Percentiles rank a stretch among this genome's conserved stretches.
These are phyloP conservation scores for Bruchidius siliquastri DNA, from an alignment of 2,888 invertebrate species.

Conservation along the genomic window DNA sequence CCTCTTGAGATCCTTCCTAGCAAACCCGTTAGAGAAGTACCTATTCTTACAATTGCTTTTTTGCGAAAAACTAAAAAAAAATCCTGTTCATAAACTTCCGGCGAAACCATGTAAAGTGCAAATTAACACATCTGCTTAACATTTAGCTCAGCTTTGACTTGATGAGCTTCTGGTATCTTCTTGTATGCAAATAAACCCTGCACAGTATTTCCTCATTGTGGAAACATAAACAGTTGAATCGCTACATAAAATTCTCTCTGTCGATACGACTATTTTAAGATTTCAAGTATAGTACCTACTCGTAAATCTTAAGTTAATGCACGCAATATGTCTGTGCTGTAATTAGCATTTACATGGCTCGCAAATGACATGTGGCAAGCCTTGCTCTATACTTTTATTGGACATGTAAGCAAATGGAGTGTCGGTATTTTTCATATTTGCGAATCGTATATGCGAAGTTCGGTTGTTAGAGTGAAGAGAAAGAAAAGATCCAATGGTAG, in stretches of 20 bases:
- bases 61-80: not conserved
- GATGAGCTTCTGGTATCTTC: not conserved
- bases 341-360: not conserved
- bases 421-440: not conserved
- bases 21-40: no score
- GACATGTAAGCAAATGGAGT: not conserved
- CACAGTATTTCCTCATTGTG: not conserved
- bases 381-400: not conserved
- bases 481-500: no score
- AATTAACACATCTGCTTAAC: not conserved
- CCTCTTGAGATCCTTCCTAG: no score
- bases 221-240: not conserved
- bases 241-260: not conserved
- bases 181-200: not conserved
- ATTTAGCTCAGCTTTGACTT: not conserved
- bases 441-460: no score
- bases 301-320: not conserved
- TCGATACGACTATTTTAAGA: not conserved
- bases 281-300: not conserved
- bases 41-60: no score
- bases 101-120: not conserved
- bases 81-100: not conserved
- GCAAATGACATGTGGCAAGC: not conserved
- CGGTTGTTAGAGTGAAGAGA: no score
- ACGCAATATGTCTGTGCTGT: not conserved